These are phyloP conservation scores for Phoronis australis DNA, from an alignment of 2,888 invertebrate species.

Conservation along the genomic window DNA sequence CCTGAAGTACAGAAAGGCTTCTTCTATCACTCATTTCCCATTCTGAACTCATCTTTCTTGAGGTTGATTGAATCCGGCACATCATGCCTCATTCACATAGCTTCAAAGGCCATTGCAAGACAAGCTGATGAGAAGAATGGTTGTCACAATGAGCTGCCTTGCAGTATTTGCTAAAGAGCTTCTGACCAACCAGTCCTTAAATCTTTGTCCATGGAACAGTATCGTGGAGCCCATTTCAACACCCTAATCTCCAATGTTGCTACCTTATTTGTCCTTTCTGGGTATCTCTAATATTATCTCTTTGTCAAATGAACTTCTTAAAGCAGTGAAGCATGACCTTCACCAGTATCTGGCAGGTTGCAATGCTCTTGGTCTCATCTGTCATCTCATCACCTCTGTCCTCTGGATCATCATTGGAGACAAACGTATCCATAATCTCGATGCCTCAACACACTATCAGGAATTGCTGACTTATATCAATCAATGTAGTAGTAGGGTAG, in stretches of 20 bases:
- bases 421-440: constrained; percentile 11
- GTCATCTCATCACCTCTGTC: constrained; percentile 9
- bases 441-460: constrained; percentile 6
- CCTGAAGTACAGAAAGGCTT: not conserved
- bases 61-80: constrained; percentile 12
- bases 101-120: constrained; percentile 15
- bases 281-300: not conserved
- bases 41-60: constrained; percentile 9
- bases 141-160: not conserved
- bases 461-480: constrained; percentile 6
- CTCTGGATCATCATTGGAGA: constrained; percentile 10
- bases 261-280: not conserved
- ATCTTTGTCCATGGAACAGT: not conserved
- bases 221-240: constrained; percentile 9
- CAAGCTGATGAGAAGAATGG: constrained; percentile 14
- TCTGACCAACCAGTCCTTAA: not conserved
- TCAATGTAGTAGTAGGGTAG: constrained; percentile 2
- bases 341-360: constrained; percentile 14
- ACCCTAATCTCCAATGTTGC: constrained; percentile 12
- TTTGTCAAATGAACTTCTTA: constrained; percentile 11
- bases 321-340: constrained; percentile 15
- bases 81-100: constrained; percentile 6
- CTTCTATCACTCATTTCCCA: constrained; percentile 7
- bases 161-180: not conserved
- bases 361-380: constrained; percentile 19